Conservation (phyloP, 2,797 vertebrate genomes). For the Benthosema pterotum region DNA sequence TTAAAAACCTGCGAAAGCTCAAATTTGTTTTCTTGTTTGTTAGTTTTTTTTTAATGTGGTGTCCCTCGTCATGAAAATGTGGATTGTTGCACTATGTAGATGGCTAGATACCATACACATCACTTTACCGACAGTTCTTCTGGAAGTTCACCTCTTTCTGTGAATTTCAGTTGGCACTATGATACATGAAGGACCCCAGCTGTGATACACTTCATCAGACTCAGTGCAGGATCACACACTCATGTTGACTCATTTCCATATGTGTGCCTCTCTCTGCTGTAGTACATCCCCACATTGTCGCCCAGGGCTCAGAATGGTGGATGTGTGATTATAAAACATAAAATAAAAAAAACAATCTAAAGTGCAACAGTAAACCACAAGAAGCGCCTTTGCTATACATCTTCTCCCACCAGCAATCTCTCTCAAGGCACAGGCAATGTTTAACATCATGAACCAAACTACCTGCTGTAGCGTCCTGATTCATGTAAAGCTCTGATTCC, state of each 20-base stretch:
- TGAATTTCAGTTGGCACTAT: constrained; percentile 6
- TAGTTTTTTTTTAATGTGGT: constrained; percentile 15
- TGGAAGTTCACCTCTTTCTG: constrained; percentile 1
- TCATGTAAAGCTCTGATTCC: constrained; percentile 39
- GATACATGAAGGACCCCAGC: constrained; percentile 30
- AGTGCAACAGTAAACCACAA: constrained; percentile 55
- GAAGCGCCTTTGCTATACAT: constrained; percentile 82
- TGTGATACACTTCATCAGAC: constrained; percentile 70
- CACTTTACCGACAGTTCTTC: constrained; percentile 6
- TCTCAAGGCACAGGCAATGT: constrained; percentile 52
- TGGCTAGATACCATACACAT: constrained; percentile 2
- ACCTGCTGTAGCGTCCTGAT: constrained; percentile 24
- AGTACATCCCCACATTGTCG: constrained; percentile 68
- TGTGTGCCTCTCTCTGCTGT: constrained; percentile 73
- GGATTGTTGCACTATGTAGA: constrained; percentile 21
- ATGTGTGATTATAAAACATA: constrained; percentile 17
- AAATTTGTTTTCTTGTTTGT: constrained; percentile 1
- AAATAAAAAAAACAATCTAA: constrained; percentile 27
- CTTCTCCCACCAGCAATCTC: constrained; percentile 87
- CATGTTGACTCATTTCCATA: constrained; percentile 71
- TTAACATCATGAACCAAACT: constrained; percentile 30
- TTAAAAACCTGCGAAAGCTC: constrained; percentile 1
- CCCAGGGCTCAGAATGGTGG: constrained; percentile 79
- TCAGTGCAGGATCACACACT: constrained; percentile 80
- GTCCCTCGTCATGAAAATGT: constrained; percentile 27